Percentiles rank a stretch among this genome's conserved stretches.
These are phyloP conservation scores for Phacellophora camtschatica DNA, from an alignment of 30 jellyfish, hydroid and myxozoan genomes.

Conservation along the genomic window DNA sequence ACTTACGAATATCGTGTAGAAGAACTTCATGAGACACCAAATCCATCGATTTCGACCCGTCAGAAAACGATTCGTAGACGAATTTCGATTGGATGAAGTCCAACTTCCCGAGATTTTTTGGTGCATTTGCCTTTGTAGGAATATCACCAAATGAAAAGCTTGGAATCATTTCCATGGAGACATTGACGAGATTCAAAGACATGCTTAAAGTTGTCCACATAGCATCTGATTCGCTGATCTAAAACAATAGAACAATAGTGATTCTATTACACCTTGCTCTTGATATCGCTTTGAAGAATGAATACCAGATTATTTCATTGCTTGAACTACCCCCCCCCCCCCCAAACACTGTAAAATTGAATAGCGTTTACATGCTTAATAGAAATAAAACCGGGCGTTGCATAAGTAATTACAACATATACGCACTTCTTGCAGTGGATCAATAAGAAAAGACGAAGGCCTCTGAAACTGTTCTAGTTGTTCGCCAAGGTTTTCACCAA, in stretches of 20 bases:
- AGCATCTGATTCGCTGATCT: slow-evolving; percentile 76
- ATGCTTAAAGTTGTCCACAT: slow-evolving; percentile 95
- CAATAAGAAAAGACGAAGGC: slow-evolving; percentile 86
- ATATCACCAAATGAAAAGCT: slow-evolving; percentile 84
- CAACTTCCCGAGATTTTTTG: slow-evolving; percentile 73
- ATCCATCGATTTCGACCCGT: slow-evolving; percentile 94
- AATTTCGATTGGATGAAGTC: slow-evolving; percentile 87
- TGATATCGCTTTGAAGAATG: too few relatives aligned
- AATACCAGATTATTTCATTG: too few relatives aligned
- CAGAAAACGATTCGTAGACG: slow-evolving; percentile 94
- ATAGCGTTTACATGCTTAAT: too few relatives aligned
- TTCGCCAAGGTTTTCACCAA: slow-evolving; percentile 99
- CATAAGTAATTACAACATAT: neutral
- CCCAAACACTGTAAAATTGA: too few relatives aligned
- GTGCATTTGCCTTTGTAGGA: slow-evolving; percentile 42
- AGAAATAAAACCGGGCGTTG: too few relatives aligned
- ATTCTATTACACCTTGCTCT: too few relatives aligned
- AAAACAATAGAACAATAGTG: too few relatives aligned
- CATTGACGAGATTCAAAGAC: slow-evolving; percentile 85
- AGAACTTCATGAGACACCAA: slow-evolving; percentile 93
- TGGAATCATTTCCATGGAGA: slow-evolving; percentile 83
- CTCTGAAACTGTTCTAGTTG: slow-evolving; percentile 90
- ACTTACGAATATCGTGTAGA: slow-evolving; percentile 81
- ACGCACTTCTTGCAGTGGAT: slow-evolving; percentile 85
- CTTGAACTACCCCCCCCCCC: too few relatives aligned